Base-by-base conservation (phyloP, 2,113 vertebrate genomes). In the Saguinus imperator region DNA sequence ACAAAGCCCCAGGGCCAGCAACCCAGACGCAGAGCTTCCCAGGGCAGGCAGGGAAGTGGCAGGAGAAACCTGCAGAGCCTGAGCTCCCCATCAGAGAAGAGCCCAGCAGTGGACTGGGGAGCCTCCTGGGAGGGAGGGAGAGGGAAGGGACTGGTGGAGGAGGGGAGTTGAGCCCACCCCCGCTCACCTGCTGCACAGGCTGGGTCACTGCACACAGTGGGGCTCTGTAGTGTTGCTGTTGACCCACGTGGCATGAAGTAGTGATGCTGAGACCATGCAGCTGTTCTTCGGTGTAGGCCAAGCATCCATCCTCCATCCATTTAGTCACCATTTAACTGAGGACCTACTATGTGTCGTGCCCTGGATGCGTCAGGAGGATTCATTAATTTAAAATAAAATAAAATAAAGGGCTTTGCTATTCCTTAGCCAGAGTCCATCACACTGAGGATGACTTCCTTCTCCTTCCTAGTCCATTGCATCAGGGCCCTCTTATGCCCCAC, bases 21-120 rank as follows among this genome's bases (percentile, higher is more conserved):
- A 27, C 40, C 23, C 82, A 40, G 23, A 37, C 21, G 5, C n/a
- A 3, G 1, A 23, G 17, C 27, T 3, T n/a, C n/a, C 20, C 50
- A 23, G 80, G 8, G 27, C 9, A 7, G 40, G 72, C 43, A 43
- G 58, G 23, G 8, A 1, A 1, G 32, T 1, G 0, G 5, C 6
- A 13, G 14, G 72, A 17, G 23, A 52, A 29, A 37, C 23, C 52
- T 40, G 70, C n/a, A 17, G 18, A 6, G 14, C 29, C 3, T 0
- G 1, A 10, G 50, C 35, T 21, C 17, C 27, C 75, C 21, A 21
- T 13, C 2, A 29, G 45, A 35, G 43, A 57, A 23, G 79, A 32
- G 73, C 1, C 3, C 3, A 23, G 17, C 6, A 50, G 50, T 16
- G 13, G 50, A 6, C 35, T 14, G 52, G 52, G 50, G 52, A 16